Base-by-base conservation (phyloP, 2,888 invertebrate species). In the Diadegma fenestrale region DNA sequence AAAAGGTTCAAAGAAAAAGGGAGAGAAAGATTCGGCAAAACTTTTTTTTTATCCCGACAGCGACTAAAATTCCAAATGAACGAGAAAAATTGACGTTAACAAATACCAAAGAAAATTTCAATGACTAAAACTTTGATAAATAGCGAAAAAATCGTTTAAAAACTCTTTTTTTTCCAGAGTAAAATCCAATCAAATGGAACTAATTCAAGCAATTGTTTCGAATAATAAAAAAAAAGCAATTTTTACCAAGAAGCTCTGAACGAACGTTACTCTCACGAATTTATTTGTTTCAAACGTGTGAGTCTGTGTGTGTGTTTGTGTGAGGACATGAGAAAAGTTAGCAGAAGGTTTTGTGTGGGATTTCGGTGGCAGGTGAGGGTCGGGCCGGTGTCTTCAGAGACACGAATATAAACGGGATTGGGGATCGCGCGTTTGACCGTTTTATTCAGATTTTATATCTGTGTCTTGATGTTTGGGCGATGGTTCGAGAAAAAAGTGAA, bases 311-410 rank as follows among this genome's bases (percentile, higher is more conserved):
- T 19, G 3, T 22, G 22, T 10, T 22, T 26, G 58, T 26, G 58
- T 26, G 64, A 64, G 76, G 85, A 69, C 43, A 61, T 82, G 87
- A 87, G 77, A 82, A 85, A 88, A 72, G 37, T 89, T 87, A 69
- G 89, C 91, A 91, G 92, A 90, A 26, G 41, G 88, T 93, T 93
- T 93, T 92, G 94, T 92, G 92, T 93, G 72, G 94, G 93, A 93
- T 93, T 89, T 79, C 69, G 78, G 72, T 79, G 93, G 94, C 94
- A 94, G 94, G 94, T 94, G 92, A 94, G 94, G 37, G 66, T 8
- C 5, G 41, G 58, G 48, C n/a, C n/a, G 41, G 41, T 41, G 10
- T 54, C 41, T 93, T 93, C 93, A 93, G 94, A 92, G 86, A 68
- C 30, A 68, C 77, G 73, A 77, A 78, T 54, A 84, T 61, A 73